Percentiles rank a stretch among this genome's conserved stretches.
Conservation (phyloP, 1,140 invertebrate genomes). For the Aricia agestis region DNA sequence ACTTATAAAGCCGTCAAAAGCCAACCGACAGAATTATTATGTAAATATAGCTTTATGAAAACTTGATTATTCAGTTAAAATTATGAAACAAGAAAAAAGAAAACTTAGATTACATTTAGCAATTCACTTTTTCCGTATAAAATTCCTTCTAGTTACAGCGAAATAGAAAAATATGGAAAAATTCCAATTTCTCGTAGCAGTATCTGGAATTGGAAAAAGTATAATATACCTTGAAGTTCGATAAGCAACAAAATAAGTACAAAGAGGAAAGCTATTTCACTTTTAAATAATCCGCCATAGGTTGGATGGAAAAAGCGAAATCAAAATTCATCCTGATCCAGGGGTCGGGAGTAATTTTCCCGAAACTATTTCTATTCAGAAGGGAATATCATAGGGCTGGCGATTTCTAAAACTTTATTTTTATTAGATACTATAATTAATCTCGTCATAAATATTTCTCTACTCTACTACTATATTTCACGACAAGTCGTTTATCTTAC, state of each 20-base stretch:
- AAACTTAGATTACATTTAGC: background rate
- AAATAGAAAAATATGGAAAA: background rate
- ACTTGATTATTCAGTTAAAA: constrained; percentile 10
- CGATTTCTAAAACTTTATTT: constrained; percentile 25
- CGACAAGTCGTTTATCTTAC: too few species aligned
- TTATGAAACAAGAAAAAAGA: background rate
- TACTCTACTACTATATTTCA: too few species aligned
- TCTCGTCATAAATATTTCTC: too few species aligned
- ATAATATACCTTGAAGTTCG: background rate
- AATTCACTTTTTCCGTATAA: background rate
- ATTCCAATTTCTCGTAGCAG: background rate
- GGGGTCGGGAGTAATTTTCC: constrained; percentile 44
- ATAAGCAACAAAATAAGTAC: constrained; percentile 1
- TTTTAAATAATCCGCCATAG: background rate
- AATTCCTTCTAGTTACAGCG: background rate
- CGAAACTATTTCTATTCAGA: constrained; percentile 64
- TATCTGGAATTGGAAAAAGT: background rate
- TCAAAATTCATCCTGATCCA: constrained; percentile 64
- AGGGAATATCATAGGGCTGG: constrained; percentile 36
- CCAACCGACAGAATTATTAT: constrained; percentile 10
- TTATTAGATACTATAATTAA: background rate
- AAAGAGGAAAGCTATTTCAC: background rate
- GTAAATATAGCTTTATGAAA: constrained; percentile 15
- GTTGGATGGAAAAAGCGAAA: constrained; percentile 44
- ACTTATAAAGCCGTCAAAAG: constrained; percentile 8